Conservation (phyloP, 2,888 invertebrate species). For the Cryptops parisi region DNA sequence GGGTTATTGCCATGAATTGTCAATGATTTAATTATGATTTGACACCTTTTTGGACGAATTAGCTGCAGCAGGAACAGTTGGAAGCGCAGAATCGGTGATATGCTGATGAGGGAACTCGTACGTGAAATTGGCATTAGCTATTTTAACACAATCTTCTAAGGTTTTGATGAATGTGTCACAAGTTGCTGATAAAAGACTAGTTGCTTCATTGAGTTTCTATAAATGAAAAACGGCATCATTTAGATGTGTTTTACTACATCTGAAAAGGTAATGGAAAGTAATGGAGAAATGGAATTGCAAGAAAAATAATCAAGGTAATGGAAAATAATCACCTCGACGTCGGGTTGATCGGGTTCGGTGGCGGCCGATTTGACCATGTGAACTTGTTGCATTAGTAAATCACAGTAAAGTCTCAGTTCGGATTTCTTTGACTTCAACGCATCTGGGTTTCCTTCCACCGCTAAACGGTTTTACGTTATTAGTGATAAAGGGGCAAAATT, state of each 20-base stretch:
- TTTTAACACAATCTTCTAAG: constrained; percentile 59
- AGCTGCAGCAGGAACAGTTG: background rate
- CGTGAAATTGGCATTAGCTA: constrained; percentile 27
- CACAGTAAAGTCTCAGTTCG: constrained; percentile 62
- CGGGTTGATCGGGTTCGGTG: constrained; percentile 40
- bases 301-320: too few relatives aligned
- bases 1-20: background rate
- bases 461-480: background rate
- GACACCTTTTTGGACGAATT: background rate
- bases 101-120: constrained; percentile 30
- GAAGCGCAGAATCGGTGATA: constrained; percentile 26
- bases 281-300: too few relatives aligned
- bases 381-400: constrained; percentile 69
- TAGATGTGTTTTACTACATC: constrained; percentile 17
- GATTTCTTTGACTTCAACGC: constrained; percentile 54
- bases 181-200: constrained; percentile 55
- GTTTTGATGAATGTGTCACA: constrained; percentile 72
- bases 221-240: too few relatives aligned
- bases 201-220: constrained; percentile 57
- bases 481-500: background rate
- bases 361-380: constrained; percentile 55
- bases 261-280: background rate
- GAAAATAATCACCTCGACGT: constrained; percentile 43
- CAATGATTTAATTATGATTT: background rate
- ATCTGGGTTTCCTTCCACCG: constrained; percentile 13